Evolutionary conservation across 2,888 invertebrate genomes (phyloP).

Genomic region (Lamellibrachia satsuma): DNA sequence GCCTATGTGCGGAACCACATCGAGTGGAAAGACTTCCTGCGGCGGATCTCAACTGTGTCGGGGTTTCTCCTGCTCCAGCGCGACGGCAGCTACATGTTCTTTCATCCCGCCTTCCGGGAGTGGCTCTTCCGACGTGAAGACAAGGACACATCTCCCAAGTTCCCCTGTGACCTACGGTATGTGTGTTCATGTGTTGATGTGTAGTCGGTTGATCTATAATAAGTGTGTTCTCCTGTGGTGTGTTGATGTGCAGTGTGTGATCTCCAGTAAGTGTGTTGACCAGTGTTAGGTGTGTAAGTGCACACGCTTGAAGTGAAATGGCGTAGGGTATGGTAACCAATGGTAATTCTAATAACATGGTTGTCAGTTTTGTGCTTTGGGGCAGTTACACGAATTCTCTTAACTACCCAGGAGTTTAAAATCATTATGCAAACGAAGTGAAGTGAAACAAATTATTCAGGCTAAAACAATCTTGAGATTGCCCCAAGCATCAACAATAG

Average conservation of each 20-base stretch:
- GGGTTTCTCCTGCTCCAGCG: slow-evolving; percentile 88
- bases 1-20: slow-evolving; percentile 81
- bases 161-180: slow-evolving; percentile 85
- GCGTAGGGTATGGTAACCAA: too few relatives aligned
- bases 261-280: neutral
- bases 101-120: slow-evolving; percentile 97
- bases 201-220: neutral
- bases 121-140: slow-evolving; percentile 84
- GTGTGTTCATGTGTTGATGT: slow-evolving; percentile 22
- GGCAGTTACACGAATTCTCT: too few relatives aligned
- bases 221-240: neutral
- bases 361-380: too few relatives aligned
- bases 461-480: too few relatives aligned
- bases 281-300: too few relatives aligned
- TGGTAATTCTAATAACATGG: too few relatives aligned
- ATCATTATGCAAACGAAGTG: too few relatives aligned
- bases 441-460: too few relatives aligned
- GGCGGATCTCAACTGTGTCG: slow-evolving; percentile 84
- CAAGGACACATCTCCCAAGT: slow-evolving; percentile 80
- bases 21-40: slow-evolving; percentile 89
- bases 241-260: neutral
- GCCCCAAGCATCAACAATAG: too few relatives aligned
- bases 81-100: slow-evolving; percentile 96
- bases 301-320: too few relatives aligned
- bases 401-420: too few relatives aligned